These are phyloP conservation scores for Condylura cristata DNA, from an alignment of 2,113 vertebrate genomes.

Conservation along the genomic window DNA sequence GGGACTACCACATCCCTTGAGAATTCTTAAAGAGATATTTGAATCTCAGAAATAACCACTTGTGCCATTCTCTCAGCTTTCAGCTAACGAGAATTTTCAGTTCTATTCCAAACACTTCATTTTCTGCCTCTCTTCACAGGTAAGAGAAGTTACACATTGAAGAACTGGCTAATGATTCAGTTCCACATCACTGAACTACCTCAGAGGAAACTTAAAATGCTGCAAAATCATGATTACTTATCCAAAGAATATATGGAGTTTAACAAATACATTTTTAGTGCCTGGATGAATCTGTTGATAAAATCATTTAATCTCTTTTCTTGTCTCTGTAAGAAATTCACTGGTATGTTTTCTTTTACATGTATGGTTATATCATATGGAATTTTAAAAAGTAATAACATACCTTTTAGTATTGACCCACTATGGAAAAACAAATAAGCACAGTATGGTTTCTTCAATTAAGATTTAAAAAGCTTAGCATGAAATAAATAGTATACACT, in stretches of 20 bases:
- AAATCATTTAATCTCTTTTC: conserved; percentile 68
- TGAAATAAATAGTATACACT: not conserved
- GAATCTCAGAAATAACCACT: conserved; percentile 60
- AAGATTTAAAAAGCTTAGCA: conserved; percentile 27
- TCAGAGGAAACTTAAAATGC: conserved; percentile 72
- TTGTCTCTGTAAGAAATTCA: conserved; percentile 46
- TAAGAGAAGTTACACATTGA: conserved; percentile 75
- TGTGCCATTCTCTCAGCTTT: conserved; percentile 57
- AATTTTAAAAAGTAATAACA: conserved; percentile 28
- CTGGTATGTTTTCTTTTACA: conserved; percentile 44
- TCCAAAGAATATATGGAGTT: conserved; percentile 70
- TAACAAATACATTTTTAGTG: conserved; percentile 78
- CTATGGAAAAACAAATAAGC: not conserved
- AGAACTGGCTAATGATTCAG: conserved; percentile 72
- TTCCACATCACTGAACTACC: conserved; percentile 74
- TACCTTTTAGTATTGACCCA: conserved; percentile 17
- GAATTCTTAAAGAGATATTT: conserved; percentile 44
- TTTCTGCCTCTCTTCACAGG: conserved; percentile 76
- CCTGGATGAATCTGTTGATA: conserved; percentile 75
- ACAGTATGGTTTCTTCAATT: not conserved
- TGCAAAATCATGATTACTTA: conserved; percentile 73
- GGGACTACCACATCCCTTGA: not conserved
- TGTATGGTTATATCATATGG: not conserved
- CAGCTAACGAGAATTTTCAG: conserved; percentile 67
- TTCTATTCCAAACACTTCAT: conserved; percentile 78